Base-by-base conservation (phyloP, 2,888 invertebrate genomes). In the Galerucella calmariensis region DNA sequence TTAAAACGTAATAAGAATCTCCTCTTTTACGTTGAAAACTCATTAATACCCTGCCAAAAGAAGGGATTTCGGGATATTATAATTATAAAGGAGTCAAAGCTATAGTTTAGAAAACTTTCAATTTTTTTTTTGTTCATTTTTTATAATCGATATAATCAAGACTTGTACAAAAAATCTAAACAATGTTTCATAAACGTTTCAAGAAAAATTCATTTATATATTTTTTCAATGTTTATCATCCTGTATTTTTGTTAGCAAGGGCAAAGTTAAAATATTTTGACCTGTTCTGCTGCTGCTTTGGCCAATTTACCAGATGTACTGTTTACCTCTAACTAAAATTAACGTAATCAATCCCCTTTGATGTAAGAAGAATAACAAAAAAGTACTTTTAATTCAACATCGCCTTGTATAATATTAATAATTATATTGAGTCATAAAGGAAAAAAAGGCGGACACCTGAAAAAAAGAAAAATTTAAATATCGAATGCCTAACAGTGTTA, bases 1-100 rank as follows among this genome's bases (percentile, higher is more conserved):
- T 88, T 88, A 88, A 87, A 87, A 88, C 85, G 88, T 87, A 88
- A 88, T 87, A 88, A 88, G 87, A 88, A 87, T 86, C 86, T 85
- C 82, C 84, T 84, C 85, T 84, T 78, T 84, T 84, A 79, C 81
- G 85, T 84, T 84, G 84, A 84, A 86, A 87, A 87, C 87, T 87
- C 87, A 86, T 87, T 87, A 87, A 87, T 86, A 86, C 85, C 84
- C 83, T 82, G 85, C 85, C 83, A 85, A 81, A 86, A 86, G 84
- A 72, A 72, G 84, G 84, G 83, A 77, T 80, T 80, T 83, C 81
- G 84, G 83, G 84, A 27, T 85, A 85, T 85, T 85, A 84, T 84
- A 83, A 84, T 84, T 84, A 84, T 84, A 72, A 77, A 80, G 73
- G 77, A 69, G 62, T 61, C 67, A 59, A 16, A 35, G 72, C 71